Conservation (phyloP, 2,113 vertebrate species). For the Chloropsis cyanopogon region DNA sequence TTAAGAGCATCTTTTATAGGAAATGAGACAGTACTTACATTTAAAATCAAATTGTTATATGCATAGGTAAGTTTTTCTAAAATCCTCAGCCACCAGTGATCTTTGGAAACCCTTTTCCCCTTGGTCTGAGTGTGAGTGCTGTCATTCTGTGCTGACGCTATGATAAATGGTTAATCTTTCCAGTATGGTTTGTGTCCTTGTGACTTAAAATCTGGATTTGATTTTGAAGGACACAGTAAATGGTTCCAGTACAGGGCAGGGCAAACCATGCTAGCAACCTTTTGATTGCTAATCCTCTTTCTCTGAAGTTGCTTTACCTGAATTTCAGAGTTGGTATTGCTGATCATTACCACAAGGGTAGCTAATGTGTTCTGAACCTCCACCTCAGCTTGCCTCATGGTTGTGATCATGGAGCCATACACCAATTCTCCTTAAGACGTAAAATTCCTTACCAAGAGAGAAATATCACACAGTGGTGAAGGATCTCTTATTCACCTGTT, state of each 20-base stretch:
- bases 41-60: not conserved
- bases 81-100: not conserved
- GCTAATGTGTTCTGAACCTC: not conserved
- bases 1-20: not conserved
- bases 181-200: not conserved
- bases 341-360: not conserved
- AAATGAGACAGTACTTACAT: not conserved
- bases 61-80: not conserved
- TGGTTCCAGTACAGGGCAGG: not conserved
- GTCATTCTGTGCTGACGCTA: not conserved
- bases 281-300: not conserved
- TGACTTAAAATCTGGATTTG: not conserved
- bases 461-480: not conserved
- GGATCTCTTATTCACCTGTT: not conserved
- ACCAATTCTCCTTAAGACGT: not conserved
- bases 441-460: not conserved
- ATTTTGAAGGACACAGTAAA: not conserved
- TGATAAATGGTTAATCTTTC: not conserved
- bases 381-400: not conserved
- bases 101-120: not conserved
- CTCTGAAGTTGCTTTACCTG: not conserved
- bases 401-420: not conserved
- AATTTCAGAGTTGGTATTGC: not conserved
- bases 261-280: not conserved
- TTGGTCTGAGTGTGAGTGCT: not conserved